Percentiles rank a stretch among this genome's conserved stretches.
Conservation (phyloP, 2,113 vertebrate species). For the Hippolais icterina region DNA sequence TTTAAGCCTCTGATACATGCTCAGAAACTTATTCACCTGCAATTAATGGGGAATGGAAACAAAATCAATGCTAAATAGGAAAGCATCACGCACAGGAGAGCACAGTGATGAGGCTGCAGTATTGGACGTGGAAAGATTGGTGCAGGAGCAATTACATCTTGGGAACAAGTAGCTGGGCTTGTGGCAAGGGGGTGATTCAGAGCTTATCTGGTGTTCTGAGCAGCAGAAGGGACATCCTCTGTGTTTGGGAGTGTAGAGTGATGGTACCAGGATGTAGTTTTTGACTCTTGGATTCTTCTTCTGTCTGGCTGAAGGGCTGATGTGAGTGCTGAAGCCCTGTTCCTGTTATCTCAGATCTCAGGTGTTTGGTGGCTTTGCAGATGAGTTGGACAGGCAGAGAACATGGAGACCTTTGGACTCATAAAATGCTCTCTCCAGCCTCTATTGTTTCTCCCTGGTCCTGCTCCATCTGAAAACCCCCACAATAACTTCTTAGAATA, state of each 20-base stretch:
- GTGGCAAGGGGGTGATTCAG: not conserved
- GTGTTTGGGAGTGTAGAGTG: not conserved
- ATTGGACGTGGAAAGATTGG: not conserved
- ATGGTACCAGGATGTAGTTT: not conserved
- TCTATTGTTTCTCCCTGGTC: not conserved
- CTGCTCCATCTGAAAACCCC: not conserved
- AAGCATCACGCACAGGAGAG: not conserved
- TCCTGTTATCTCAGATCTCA: not conserved
- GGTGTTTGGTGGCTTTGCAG: not conserved
- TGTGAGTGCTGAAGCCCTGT: not conserved
- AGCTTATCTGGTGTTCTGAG: not conserved
- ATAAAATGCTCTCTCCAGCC: not conserved
- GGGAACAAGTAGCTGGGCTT: not conserved
- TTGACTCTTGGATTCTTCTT: not conserved
- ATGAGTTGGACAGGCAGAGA: not conserved
- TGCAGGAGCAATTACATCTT: not conserved
- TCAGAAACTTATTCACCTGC: constrained; percentile 22
- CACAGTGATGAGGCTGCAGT: not conserved
- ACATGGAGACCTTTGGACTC: not conserved
- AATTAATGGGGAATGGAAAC: constrained; percentile 20
- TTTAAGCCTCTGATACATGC: not conserved
- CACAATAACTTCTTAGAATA: not conserved
- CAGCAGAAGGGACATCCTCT: not conserved
- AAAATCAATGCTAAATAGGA: constrained; percentile 53
- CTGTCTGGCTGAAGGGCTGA: not conserved